These are phyloP conservation scores for Plectropomus leopardus DNA, from an alignment of 2,113 vertebrate genomes.

Conservation along the genomic window DNA sequence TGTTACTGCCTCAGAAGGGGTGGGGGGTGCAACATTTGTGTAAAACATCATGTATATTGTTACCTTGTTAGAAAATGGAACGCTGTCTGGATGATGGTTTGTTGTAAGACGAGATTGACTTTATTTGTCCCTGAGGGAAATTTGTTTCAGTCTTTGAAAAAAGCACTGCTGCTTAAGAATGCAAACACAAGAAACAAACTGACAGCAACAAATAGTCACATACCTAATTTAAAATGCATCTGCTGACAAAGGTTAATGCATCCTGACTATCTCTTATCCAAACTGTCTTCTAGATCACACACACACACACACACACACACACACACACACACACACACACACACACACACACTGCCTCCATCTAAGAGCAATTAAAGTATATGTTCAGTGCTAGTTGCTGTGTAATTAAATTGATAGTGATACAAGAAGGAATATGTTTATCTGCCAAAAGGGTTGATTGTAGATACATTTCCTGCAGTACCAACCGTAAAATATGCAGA, in stretches of 20 bases:
- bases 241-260: slow-evolving; percentile 43
- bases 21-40: not conserved
- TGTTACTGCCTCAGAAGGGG: not conserved
- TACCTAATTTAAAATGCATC: slow-evolving; percentile 17
- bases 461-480: not conserved
- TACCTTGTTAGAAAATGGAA: slow-evolving; percentile 5
- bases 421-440: not conserved
- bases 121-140: slow-evolving; percentile 14
- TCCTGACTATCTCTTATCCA: not conserved
- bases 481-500: not conserved
- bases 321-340: not conserved
- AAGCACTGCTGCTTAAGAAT: not conserved
- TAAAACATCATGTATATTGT: not conserved
- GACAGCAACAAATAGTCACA: slow-evolving; percentile 1
- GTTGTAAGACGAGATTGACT: slow-evolving; percentile 11
- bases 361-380: slow-evolving; percentile 17
- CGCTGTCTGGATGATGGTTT: not conserved
- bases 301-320: no score
- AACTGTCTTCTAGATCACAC: not conserved
- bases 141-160: not conserved
- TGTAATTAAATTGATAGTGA: not conserved
- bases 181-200: slow-evolving; percentile 9
- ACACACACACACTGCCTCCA: not conserved
- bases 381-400: not conserved
- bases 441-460: not conserved